These are phyloP conservation scores for Pseudopipra pipra DNA, from an alignment of 2,113 vertebrate species.

Conservation along the genomic window DNA sequence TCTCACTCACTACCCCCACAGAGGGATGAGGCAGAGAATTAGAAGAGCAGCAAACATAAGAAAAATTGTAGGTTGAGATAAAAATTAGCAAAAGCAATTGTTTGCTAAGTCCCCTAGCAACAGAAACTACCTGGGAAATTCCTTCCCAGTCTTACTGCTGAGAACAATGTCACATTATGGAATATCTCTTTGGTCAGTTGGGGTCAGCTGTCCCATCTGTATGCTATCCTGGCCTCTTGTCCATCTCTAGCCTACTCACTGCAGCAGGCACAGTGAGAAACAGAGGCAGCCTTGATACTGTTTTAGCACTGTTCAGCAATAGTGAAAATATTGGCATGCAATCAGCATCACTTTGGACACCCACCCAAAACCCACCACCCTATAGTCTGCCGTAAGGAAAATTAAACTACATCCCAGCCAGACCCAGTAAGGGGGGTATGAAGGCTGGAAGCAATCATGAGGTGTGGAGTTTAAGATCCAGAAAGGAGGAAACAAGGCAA, in stretches of 20 bases:
- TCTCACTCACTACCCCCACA: not conserved
- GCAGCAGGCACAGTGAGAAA: not conserved
- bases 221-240: not conserved
- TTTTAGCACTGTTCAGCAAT: not conserved
- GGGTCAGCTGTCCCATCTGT: not conserved
- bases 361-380: not conserved
- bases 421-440: not conserved
- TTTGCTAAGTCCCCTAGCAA: not conserved
- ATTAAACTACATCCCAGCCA: not conserved
- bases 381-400: not conserved
- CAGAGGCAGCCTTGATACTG: not conserved
- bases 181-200: not conserved
- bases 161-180: not conserved
- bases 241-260: not conserved
- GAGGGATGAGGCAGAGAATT: not conserved
- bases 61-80: not conserved
- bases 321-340: not conserved
- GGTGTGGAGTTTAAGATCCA: not conserved
- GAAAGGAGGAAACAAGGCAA: not conserved
- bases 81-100: accelerated
- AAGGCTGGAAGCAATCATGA: not conserved
- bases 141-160: not conserved
- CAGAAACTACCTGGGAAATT: not conserved
- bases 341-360: not conserved
- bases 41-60: not conserved